Conservation (phyloP, 1,140 invertebrate species). For the Tetraneura akinire region DNA sequence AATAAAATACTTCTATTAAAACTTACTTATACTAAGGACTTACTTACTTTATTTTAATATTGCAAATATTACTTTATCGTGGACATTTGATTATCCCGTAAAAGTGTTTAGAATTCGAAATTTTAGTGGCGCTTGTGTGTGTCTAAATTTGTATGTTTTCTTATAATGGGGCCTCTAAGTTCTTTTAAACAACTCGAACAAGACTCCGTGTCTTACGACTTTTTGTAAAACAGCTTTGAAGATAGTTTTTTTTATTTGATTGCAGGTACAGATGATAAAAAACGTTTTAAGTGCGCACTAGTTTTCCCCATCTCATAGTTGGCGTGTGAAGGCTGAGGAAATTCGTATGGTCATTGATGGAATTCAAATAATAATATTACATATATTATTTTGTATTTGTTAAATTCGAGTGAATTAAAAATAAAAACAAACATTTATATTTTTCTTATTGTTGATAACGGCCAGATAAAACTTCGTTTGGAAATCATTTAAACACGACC, state of each 20-base stretch:
- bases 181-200: slow-evolving; percentile 39
- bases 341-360: not conserved
- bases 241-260: slow-evolving; percentile 28
- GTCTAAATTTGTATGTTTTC: not conserved
- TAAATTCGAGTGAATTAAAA: not conserved
- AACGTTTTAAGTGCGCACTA: not conserved
- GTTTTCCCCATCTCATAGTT: not conserved
- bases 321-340: too few relatives aligned
- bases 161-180: not conserved
- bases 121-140: slow-evolving; percentile 17
- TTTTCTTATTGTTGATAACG: too few relatives aligned
- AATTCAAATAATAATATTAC: slow-evolving; percentile 20
- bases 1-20: too few relatives aligned
- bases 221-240: slow-evolving; percentile 7
- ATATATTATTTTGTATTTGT: not conserved
- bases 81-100: too few relatives aligned
- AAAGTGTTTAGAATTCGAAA: too few relatives aligned
- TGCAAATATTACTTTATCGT: too few relatives aligned
- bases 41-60: too few relatives aligned
- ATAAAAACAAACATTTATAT: too few relatives aligned
- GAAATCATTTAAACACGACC: too few relatives aligned
- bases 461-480: too few relatives aligned
- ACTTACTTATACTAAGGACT: too few relatives aligned
- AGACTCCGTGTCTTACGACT: slow-evolving; percentile 24
- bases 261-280: not conserved